A percentile compares a stretch with the other conserved stretches of the same genome.
These are phyloP conservation scores for Chondrilla cf. caribensis DNA, from an alignment of 37 sponge, comb jelly and placozoan species.

Conservation along the genomic window DNA sequence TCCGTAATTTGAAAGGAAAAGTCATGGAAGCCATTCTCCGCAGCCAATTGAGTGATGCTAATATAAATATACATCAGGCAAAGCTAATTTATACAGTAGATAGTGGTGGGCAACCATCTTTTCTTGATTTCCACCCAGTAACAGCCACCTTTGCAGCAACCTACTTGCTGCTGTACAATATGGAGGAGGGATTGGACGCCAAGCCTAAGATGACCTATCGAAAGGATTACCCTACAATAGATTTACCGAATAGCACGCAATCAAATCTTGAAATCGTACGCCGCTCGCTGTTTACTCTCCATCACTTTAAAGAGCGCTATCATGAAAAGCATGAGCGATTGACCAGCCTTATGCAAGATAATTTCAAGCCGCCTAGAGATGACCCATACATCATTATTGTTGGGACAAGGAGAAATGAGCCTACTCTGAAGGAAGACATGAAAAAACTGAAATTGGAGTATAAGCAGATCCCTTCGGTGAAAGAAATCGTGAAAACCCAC, in stretches of 20 bases:
- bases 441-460: too few relatives aligned
- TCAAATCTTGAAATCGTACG: neutral
- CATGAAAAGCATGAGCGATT: too few relatives aligned
- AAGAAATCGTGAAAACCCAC: neutral
- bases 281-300: neutral
- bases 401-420: too few relatives aligned
- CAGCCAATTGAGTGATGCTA: too few relatives aligned
- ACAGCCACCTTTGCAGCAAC: neutral
- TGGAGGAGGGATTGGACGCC: slow-evolving; percentile 1
- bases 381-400: neutral
- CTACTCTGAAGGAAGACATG: too few relatives aligned
- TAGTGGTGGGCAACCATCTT: neutral
- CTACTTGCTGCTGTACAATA: neutral
- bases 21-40: too few relatives aligned
- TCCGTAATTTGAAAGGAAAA: too few relatives aligned
- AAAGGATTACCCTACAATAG: neutral
- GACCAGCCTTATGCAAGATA: neutral
- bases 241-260: neutral
- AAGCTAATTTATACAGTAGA: neutral
- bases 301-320: neutral
- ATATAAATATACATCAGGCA: too few relatives aligned
- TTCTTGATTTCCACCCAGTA: neutral
- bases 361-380: neutral
- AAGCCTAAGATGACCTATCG: slow-evolving; percentile 9
- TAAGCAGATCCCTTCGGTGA: too few relatives aligned